phyloP scores from a whole-genome alignment of 2,888 invertebrate species.

The Molorchus minor region DNA sequence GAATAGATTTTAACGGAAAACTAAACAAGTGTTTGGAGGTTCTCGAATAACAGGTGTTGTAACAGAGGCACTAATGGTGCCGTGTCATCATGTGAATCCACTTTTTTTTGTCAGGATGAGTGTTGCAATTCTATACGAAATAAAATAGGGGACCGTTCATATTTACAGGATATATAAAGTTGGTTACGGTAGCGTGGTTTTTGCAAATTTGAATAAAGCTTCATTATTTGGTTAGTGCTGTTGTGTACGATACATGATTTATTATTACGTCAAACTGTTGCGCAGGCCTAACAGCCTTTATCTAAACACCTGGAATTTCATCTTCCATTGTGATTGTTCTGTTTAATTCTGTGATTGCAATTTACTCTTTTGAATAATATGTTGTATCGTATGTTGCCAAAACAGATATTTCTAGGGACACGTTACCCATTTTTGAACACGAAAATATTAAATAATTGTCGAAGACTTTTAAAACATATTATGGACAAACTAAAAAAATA shows the following conservation, averaged over 20 bases:
- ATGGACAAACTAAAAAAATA: conserved; percentile 7
- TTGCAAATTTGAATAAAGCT: conserved; percentile 42
- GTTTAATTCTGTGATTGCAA: conserved; percentile 30
- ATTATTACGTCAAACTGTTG: conserved; percentile 40
- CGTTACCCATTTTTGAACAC: no score
- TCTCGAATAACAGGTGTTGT: conserved; percentile 45
- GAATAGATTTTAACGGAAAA: conserved; percentile 18
- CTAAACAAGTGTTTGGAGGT: conserved; percentile 18
- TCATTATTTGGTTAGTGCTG: conserved; percentile 39
- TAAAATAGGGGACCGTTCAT: conserved; percentile 37
- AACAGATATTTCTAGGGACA: not conserved
- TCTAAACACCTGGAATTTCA: conserved; percentile 41
- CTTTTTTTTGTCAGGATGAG: conserved; percentile 38
- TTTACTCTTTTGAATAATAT: not conserved
- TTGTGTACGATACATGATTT: conserved; percentile 36
- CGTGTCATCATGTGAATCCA: conserved; percentile 39
- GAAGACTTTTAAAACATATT: not conserved
- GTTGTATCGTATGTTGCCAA: not conserved
- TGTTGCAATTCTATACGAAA: conserved; percentile 35
- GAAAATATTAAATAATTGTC: no score
- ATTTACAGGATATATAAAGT: conserved; percentile 22
- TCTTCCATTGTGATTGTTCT: conserved; percentile 29
- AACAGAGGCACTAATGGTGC: conserved; percentile 39
- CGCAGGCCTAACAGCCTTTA: conserved; percentile 38
- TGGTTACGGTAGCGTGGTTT: conserved; percentile 34